Evolutionary conservation across 2,888 invertebrate genomes (phyloP), one percentile per base, ranked within the genome.

Genomic region (Cybosia mesomella): DNA sequence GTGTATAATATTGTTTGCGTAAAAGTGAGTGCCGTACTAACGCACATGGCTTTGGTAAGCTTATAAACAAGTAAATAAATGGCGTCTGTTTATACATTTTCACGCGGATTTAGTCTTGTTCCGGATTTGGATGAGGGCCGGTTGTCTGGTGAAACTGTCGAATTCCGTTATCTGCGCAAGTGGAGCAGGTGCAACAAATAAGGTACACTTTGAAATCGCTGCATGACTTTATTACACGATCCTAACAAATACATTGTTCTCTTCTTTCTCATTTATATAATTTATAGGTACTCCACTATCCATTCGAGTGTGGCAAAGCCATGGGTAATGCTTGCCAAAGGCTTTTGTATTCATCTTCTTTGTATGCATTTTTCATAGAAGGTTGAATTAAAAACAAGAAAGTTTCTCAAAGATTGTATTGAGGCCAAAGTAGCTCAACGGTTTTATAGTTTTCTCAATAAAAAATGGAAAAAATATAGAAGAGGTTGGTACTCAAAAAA

Each of bases 111-210:
- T 81, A 73, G 80, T 78, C 71, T 75, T 79, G 78, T 85, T 85
- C 85, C 85, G 84, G 83, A 83, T 83, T 82, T 71, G 74, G 73
- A 66, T 65, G 74, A 77, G 71, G 68, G 69, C 73, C 75, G 73
- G 70, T 76, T 76, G 76, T 73, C 76, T 79, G 82, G 85, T 83
- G 88, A 87, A 88, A 88, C 86, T 84, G 83, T 79, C 81, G 71
- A 83, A 85, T 85, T 85, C 88, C 89, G 88, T 89, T 88, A 88
- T 77, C 79, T 75, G 79, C 68, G 73, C 75, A 79, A 81, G 80
- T 84, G 69, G 84, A 82, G 77, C 81, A 71, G 69, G 57, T 49
- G 70, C 70, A 72, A 73, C 79, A 73, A 80, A 81, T 80, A 82
- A 82, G 74, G 79, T 74, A 78, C 80, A 73, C 67, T 61, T 69